phyloP scores from a whole-genome alignment of 2,888 invertebrate genomes.

The Tenthredo mesomela region DNA sequence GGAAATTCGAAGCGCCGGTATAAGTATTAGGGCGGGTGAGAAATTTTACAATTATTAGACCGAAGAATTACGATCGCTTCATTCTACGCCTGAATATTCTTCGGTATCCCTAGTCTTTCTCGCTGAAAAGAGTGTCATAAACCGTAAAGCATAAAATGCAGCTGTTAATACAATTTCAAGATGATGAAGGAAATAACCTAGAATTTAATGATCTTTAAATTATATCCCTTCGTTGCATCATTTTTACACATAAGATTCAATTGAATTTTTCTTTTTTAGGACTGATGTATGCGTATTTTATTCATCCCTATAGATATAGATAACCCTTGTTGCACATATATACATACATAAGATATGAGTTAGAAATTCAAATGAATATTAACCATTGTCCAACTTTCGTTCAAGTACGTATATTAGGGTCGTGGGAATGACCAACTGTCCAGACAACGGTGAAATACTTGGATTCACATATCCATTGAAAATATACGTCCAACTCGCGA shows the following conservation, averaged over 20 bases:
- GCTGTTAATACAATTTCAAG: slow-evolving; percentile 63
- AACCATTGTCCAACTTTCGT: slow-evolving; percentile 18
- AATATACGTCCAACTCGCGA: background rate
- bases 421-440: slow-evolving; percentile 22
- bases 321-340: background rate
- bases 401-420: slow-evolving; percentile 1
- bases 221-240: slow-evolving; percentile 50
- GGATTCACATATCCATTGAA: slow-evolving; percentile 10
- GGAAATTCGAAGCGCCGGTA: slow-evolving; percentile 13
- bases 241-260: background rate
- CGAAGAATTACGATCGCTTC: slow-evolving; percentile 26
- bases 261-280: background rate
- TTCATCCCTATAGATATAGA: background rate
- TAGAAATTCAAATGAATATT: background rate
- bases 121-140: slow-evolving; percentile 46
- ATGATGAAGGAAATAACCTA: slow-evolving; percentile 58
- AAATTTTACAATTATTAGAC: slow-evolving; percentile 35
- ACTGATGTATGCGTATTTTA: background rate
- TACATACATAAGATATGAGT: background rate
- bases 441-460: background rate
- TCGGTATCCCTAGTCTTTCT: background rate
- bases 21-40: slow-evolving; percentile 16
- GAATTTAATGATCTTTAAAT: slow-evolving; percentile 62
- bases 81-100: slow-evolving; percentile 21
- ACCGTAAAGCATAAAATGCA: slow-evolving; percentile 56